Conservation (phyloP, 1,140 invertebrate species). For the Habropoda laboriosa region DNA sequence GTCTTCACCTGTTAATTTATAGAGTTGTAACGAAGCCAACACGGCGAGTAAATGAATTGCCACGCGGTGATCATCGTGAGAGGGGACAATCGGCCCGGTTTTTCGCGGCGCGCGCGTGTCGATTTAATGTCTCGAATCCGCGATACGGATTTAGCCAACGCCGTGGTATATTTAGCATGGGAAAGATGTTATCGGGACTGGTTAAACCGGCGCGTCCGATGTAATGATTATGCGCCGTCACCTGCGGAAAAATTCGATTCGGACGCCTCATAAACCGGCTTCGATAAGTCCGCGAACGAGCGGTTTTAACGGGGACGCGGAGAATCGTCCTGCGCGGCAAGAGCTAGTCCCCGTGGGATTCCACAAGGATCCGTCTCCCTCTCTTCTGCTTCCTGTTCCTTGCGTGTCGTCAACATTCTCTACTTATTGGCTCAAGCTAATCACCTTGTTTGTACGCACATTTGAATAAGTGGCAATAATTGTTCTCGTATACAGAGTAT, state of each 20-base stretch:
- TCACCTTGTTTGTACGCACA: background rate
- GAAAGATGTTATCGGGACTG: conserved; percentile 77
- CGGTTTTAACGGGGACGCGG: conserved; percentile 68
- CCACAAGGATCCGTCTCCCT: conserved; percentile 26
- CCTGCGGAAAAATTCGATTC: conserved; percentile 71
- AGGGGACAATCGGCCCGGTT: conserved; percentile 27
- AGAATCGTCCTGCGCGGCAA: conserved; percentile 52
- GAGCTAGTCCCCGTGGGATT: conserved; percentile 51
- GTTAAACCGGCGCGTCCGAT: conserved; percentile 72
- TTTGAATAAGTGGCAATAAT: background rate
- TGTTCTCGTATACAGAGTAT: too few species aligned
- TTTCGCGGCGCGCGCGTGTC: conserved; percentile 14
- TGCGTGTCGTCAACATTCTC: background rate
- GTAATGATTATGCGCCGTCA: conserved; percentile 72
- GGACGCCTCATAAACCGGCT: conserved; percentile 71
- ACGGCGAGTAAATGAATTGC: conserved; percentile 27
- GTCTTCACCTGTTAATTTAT: background rate
- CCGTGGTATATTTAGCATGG: conserved; percentile 73
- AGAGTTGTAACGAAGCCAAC: background rate
- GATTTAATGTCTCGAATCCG: conserved; percentile 58
- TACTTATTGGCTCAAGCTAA: background rate
- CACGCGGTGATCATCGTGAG: background rate
- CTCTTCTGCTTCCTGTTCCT: background rate
- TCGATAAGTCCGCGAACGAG: conserved; percentile 66
- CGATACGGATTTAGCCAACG: conserved; percentile 73